phyloP scores from a whole-genome alignment of 1,140 invertebrate species.

The Drosophila asahinai region DNA sequence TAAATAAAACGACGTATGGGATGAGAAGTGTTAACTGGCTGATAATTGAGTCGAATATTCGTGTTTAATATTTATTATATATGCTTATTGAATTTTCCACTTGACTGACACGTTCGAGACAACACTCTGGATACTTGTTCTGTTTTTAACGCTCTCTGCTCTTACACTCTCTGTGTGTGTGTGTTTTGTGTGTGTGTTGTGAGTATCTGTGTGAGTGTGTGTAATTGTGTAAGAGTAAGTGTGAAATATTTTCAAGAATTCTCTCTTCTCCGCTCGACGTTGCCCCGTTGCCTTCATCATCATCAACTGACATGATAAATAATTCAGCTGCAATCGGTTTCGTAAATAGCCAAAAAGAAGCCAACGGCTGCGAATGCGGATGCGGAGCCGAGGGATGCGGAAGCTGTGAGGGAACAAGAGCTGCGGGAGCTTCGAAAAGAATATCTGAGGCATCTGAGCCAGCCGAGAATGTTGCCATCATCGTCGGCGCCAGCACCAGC shows the following conservation, averaged over 20 bases:
- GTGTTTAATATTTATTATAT: conserved; percentile 82
- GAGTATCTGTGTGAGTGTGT: conserved; percentile 26
- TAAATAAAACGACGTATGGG: conserved; percentile 41
- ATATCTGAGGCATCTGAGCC: conserved; percentile 30
- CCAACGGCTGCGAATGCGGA: conserved; percentile 15
- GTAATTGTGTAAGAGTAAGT: conserved; percentile 56
- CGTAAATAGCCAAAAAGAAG: conserved; percentile 72
- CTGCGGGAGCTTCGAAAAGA: conserved; percentile 17
- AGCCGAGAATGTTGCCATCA: conserved; percentile 39
- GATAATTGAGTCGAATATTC: conserved; percentile 73
- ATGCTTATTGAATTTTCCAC: conserved; percentile 78
- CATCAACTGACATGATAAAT: conserved; percentile 83
- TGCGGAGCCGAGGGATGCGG: conserved; percentile 12
- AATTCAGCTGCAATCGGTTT: conserved; percentile 82
- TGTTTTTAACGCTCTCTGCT: conserved; percentile 61
- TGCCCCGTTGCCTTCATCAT: conserved; percentile 26
- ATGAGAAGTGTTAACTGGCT: conserved; percentile 72
- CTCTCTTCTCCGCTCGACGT: conserved; percentile 67
- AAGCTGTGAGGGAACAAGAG: conserved; percentile 11
- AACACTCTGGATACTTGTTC: conserved; percentile 46
- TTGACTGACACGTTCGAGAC: conserved; percentile 47
- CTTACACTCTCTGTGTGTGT: conserved; percentile 41
- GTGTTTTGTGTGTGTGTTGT: conserved; percentile 30
- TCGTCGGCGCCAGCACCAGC: conserved; percentile 4
- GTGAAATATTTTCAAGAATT: conserved; percentile 83